Evolutionary conservation across 2,888 invertebrate species (phyloP).

Genomic region (Caenorhabditis sp.): DNA sequence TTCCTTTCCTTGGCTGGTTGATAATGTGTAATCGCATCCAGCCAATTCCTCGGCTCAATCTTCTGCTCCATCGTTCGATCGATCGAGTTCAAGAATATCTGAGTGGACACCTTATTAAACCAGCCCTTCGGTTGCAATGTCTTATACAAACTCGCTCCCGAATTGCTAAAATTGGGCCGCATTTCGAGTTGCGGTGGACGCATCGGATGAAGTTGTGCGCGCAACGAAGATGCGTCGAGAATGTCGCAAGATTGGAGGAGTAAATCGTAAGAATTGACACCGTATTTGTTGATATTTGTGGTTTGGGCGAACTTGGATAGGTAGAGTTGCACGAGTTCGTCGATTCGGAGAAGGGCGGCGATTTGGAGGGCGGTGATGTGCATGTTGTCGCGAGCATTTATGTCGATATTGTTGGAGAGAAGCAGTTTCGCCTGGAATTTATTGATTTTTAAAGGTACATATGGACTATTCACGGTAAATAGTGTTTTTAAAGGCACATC

Average conservation of each 20-base stretch:
- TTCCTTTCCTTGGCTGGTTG: conserved; percentile 43
- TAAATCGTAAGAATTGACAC: conserved; percentile 37
- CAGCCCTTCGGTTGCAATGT: conserved; percentile 12
- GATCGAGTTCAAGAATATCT: background rate
- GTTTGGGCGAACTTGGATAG: conserved; percentile 12
- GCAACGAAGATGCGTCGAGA: conserved; percentile 7
- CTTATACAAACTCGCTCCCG: conserved; percentile 21
- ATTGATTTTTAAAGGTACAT: too few relatives aligned
- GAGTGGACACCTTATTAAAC: conserved; percentile 13
- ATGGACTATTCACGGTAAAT: too few relatives aligned
- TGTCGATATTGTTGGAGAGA: conserved; percentile 22
- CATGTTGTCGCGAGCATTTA: conserved; percentile 35
- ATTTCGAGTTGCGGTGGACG: conserved; percentile 13
- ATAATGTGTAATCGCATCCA: conserved; percentile 38
- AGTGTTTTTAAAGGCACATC: too few relatives aligned
- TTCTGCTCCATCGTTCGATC: background rate
- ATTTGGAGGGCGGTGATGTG: conserved; percentile 35
- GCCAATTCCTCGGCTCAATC: conserved; percentile 43
- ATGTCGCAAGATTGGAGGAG: conserved; percentile 25
- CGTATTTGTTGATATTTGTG: conserved; percentile 25
- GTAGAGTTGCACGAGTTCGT: conserved; percentile 18
- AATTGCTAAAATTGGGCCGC: conserved; percentile 24
- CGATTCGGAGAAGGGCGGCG: conserved; percentile 34
- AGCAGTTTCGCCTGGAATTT: conserved; percentile 18
- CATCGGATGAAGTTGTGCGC: conserved; percentile 17